phyloP scores from a whole-genome alignment of 2,797 vertebrate species.

The Sebastes iracundus region DNA sequence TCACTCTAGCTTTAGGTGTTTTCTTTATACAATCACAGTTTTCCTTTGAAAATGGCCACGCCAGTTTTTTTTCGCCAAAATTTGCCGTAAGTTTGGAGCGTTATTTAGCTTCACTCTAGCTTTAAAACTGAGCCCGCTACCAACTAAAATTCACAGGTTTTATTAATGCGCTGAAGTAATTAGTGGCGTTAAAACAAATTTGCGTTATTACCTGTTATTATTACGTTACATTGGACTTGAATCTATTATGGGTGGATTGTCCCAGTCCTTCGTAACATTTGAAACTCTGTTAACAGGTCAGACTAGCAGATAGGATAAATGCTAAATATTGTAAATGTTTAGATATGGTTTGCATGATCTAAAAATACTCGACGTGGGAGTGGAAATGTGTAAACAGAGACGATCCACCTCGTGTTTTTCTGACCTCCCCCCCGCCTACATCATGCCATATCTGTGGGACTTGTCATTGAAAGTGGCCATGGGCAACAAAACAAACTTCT shows the following conservation, averaged over 20 bases:
- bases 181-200: too few relatives aligned
- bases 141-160: too few relatives aligned
- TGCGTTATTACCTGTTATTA: too few relatives aligned
- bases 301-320: neutral
- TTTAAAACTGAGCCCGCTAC: too few relatives aligned
- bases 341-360: neutral
- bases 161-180: too few relatives aligned
- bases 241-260: neutral
- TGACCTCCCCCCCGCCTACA: neutral
- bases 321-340: neutral
- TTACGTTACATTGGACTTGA: neutral
- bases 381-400: neutral
- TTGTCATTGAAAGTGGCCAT: neutral
- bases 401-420: neutral
- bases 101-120: too few relatives aligned
- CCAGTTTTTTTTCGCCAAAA: too few relatives aligned
- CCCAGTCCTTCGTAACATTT: neutral
- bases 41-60: too few relatives aligned
- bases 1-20: too few relatives aligned
- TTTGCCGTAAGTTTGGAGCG: too few relatives aligned
- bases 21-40: too few relatives aligned
- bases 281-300: neutral
- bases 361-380: neutral
- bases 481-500: neutral
- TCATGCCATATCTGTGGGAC: neutral